Conservation (phyloP, 2,113 vertebrate genomes). For the Gobius niger region DNA sequence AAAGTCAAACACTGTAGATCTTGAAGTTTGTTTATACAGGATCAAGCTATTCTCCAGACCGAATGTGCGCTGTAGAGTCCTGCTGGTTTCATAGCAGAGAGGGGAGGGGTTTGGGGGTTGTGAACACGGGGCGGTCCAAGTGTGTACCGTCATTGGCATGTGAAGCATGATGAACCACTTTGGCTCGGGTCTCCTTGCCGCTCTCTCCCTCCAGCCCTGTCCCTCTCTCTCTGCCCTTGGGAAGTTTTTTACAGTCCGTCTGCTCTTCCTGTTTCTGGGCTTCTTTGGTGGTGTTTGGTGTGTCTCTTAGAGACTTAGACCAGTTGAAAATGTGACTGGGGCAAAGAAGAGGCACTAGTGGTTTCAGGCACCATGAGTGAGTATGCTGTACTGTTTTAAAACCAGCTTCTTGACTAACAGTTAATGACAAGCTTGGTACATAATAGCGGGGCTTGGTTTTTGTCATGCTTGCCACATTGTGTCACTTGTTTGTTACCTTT, state of each 20-base stretch:
- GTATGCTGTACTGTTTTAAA: conserved; percentile 49
- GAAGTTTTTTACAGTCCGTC: conserved; percentile 32
- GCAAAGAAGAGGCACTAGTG: conserved; percentile 36
- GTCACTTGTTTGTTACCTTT: not conserved
- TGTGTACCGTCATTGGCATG: conserved; percentile 66
- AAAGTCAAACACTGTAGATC: not conserved
- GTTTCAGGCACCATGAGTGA: conserved; percentile 74
- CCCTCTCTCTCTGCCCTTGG: conserved; percentile 21
- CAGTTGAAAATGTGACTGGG: conserved; percentile 66
- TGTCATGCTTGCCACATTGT: not conserved
- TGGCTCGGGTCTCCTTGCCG: conserved; percentile 13
- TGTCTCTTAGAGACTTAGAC: conserved; percentile 23
- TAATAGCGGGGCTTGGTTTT: not conserved
- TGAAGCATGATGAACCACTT: conserved; percentile 63
- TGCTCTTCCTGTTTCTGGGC: conserved; percentile 40
- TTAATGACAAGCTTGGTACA: conserved; percentile 7
- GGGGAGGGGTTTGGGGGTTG: conserved; percentile 3
- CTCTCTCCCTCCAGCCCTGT: conserved; percentile 9
- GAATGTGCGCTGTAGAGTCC: conserved; percentile 15
- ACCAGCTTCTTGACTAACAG: not conserved
- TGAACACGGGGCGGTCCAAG: conserved; percentile 41
- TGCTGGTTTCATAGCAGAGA: conserved; percentile 27
- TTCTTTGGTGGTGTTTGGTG: conserved; percentile 30
- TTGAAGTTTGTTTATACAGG: not conserved
- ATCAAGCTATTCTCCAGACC: not conserved